Evolutionary conservation across 2,888 invertebrate genomes (phyloP), one percentile per base, ranked within the genome.

Genomic region (Amphipoea oculea): DNA sequence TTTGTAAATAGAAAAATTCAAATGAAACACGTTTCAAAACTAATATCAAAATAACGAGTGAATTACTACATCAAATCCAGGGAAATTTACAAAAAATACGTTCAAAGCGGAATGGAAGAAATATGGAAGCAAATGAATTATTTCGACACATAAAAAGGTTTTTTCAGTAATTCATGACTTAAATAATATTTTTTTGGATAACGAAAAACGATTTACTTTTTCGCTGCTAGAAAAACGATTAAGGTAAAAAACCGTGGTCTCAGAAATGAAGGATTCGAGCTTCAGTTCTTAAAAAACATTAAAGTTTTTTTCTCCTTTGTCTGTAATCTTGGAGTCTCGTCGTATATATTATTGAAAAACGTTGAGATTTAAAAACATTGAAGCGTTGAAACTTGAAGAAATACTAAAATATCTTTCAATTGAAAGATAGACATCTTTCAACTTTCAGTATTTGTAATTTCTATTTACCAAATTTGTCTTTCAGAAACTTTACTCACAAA

Each of bases 111-210:
- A 73, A 67, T 23, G 20, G 0, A 2, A 72, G 36, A 79, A 67
- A 62, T 70, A 71, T 71, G 20, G 14, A 36, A 42, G 20, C 12
- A 23, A 71, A 67, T 67, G 29, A 82, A 67, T 62, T 77, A 71
- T 45, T 14, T 54, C 70, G 54, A 62, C 45, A 42, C 40, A 45
- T 82, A 40, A 62, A 82, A 82, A 76, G 66, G 70, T 40, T 76
- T 75, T 81, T 70, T 69, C 12, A 20, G 42, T 69, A 48, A 42
- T 23, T 11, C 48, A 48, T 7, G 3, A 9, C 23, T 23, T 60
- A 12, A 40, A 48, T 42, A 76, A 63, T 7, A 73, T 73, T 62
- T 54, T 54, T 17, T 54, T n/a, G n/a, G 12, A 14, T 11, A 6
- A 5, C 23, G 40, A 70, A 76, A 60, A 36, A 36, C 36, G 36